Base-by-base conservation (phyloP, 53 echinoderm and acorn worm species). In the Paelopatides confundens region DNA sequence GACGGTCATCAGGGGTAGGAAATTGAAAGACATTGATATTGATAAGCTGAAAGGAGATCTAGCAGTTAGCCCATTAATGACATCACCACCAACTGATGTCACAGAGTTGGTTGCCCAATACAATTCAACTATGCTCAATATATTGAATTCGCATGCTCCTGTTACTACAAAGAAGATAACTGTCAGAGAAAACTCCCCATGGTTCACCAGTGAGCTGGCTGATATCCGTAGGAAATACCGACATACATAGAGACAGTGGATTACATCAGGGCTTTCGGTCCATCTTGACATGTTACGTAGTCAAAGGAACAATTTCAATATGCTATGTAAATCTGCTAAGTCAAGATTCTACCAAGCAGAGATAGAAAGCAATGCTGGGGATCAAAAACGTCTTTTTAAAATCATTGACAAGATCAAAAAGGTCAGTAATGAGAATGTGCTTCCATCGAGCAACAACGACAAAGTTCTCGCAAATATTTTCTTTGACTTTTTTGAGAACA, bases 351-450 rank as follows among this genome's bases (percentile, higher is more conserved):
- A 69, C 0, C 69, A 4, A 4, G 2, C 30, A 1, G 40, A 3
- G 2, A 69, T 69, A 10, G 69, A 69, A 69, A 0, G 0, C 0
- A 69, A 69, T 69, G 17, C 6, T 8, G 1, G 69, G 21, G 69
- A 69, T 69, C 3, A 69, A 4, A 69, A 69, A 4, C 3, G 17
- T 3, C 35, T 69, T 4, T 69, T 2, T 7, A 69, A 4, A 2
- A 69, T 69, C 28, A 69, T 69, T 69, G 69, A 69, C 69, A 69
- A 69, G 69, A 0, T 69, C 0, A n/a, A n/a, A 66, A 1, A 63
- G 1, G 0, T 11, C 7, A 63, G 3, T 1, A 63, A 1, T 1
- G 64, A 63, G 64, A 8, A 63, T 7, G 14, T 63, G 0, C 30
- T 63, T 1, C 64, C 1, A 8, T 63, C 64, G 5, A 63, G 0